Evolutionary conservation across 2,797 vertebrate genomes (phyloP), one percentile per base, ranked within the genome.

Genomic region (Clamator glandarius): DNA sequence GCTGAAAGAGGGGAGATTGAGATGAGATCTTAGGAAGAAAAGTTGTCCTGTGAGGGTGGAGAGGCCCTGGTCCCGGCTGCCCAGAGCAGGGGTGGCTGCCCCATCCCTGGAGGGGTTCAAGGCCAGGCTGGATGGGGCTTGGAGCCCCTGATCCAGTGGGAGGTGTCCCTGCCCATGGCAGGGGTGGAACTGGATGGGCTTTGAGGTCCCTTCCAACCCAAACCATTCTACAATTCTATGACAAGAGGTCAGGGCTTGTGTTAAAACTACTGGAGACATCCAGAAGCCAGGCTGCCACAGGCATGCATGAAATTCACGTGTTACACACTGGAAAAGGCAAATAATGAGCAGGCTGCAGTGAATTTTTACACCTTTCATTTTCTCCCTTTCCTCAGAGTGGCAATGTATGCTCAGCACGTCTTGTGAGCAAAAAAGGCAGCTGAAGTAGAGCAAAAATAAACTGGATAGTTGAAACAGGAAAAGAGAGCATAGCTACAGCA

Each of bases 331-430:
- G 33, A 80, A 88, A 90, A 81, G 80, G 15, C 83, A 84, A 83
- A 81, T 51, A 86, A 84, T 1, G n/a, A 88, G 39, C 54, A 83
- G 81, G 12, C 68, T 89, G 31, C 29, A 23, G 41, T 18, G 58
- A 39, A 44, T 77, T 90, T 74, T 51, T 68, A 25, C 46, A 59
- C 36, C 54, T 90, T 75, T 85, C 76, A 92, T 81, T 95, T 95
- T 75, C 76, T 86, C 89, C 94, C 88, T 92, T 89, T 93, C 90
- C 87, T 90, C 83, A 81, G 90, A 95, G 91, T 81, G 94, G 89
- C 93, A 84, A 94, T 95, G 73, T 96, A 92, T 95, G 93, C 91
- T 95, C 94, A 96, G 91, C 57, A 92, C 80, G 96, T 95, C 82
- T 89, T 42, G 58, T 33, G 82, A 91, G 74, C 48, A 91, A 81